Percentiles rank a stretch among this genome's conserved stretches.
phyloP scores from a whole-genome alignment of 2,888 invertebrate species.

The Abrostola triplasia region DNA sequence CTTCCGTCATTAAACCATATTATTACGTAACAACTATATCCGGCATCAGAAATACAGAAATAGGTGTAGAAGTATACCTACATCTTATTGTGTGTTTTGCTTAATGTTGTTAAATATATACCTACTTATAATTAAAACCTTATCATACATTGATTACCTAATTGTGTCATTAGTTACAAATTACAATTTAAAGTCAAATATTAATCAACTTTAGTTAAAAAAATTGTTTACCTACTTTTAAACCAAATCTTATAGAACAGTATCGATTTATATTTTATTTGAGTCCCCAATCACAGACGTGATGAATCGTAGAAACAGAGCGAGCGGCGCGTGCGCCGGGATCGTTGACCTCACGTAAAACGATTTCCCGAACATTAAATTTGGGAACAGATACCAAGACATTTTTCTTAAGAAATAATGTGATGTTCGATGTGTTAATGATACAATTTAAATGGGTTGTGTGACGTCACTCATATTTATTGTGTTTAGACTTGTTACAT shows the following conservation, averaged over 20 bases:
- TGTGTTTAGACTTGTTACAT: neutral
- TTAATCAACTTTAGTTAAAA: too few species aligned
- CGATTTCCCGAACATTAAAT: conserved; percentile 61
- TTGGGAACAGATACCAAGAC: conserved; percentile 46
- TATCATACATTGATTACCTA: too few species aligned
- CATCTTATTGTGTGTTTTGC: too few species aligned
- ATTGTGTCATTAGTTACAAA: too few species aligned
- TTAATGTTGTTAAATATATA: too few species aligned
- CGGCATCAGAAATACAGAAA: conserved; percentile 38
- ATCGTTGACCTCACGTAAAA: conserved; percentile 65
- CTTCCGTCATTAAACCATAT: conserved; percentile 23
- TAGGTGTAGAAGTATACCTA: neutral
- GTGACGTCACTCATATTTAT: conserved; percentile 3
- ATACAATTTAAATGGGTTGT: conserved; percentile 2
- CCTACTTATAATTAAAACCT: too few species aligned
- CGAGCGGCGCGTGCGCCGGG: conserved; percentile 66
- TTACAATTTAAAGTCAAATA: too few species aligned
- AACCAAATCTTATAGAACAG: too few species aligned
- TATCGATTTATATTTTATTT: conserved; percentile 40
- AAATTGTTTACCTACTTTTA: too few species aligned
- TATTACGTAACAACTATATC: conserved; percentile 45
- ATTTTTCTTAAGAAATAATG: conserved; percentile 47
- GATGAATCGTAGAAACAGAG: conserved; percentile 76
- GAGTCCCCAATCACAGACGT: conserved; percentile 61
- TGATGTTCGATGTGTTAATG: conserved; percentile 12